phyloP scores from a whole-genome alignment of 2,797 vertebrate species.

The Choloepus didactylus region DNA sequence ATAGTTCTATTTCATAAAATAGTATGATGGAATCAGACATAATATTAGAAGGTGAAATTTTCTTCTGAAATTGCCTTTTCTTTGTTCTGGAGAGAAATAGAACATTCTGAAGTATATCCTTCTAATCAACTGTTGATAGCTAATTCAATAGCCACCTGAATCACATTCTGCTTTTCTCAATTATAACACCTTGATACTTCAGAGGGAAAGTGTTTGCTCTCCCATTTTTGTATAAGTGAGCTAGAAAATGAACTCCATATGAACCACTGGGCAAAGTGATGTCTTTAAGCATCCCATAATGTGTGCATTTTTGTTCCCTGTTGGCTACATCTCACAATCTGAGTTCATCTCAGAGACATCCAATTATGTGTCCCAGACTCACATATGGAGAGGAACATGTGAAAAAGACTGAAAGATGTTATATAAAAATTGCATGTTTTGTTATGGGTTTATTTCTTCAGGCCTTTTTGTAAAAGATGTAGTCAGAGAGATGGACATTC shows the following conservation, averaged over 20 bases:
- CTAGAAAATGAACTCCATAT: constrained; percentile 67
- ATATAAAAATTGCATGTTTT: not conserved
- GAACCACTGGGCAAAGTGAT: constrained; percentile 31
- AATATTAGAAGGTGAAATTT: constrained; percentile 72
- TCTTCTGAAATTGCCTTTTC: constrained; percentile 68
- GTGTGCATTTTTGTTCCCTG: not conserved
- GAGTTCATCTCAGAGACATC: not conserved
- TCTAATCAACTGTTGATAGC: constrained; percentile 78
- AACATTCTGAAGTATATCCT: constrained; percentile 70
- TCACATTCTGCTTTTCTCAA: constrained; percentile 60
- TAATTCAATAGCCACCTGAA: constrained; percentile 74
- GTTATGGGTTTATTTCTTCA: not conserved
- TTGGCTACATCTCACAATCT: constrained; percentile 24
- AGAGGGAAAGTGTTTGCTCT: constrained; percentile 23
- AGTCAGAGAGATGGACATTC: not conserved
- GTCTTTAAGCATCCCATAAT: constrained; percentile 57
- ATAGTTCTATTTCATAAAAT: constrained; percentile 78
- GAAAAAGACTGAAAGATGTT: not conserved
- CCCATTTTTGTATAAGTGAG: constrained; percentile 31
- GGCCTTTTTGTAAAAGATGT: not conserved
- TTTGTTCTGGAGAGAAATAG: constrained; percentile 73
- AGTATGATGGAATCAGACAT: constrained; percentile 76
- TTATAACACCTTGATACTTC: constrained; percentile 71
- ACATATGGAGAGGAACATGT: not conserved
- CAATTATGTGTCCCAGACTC: not conserved